Evolutionary conservation across 2,888 invertebrate genomes (phyloP).

Genomic region (Tetrapedia diversipes): DNA sequence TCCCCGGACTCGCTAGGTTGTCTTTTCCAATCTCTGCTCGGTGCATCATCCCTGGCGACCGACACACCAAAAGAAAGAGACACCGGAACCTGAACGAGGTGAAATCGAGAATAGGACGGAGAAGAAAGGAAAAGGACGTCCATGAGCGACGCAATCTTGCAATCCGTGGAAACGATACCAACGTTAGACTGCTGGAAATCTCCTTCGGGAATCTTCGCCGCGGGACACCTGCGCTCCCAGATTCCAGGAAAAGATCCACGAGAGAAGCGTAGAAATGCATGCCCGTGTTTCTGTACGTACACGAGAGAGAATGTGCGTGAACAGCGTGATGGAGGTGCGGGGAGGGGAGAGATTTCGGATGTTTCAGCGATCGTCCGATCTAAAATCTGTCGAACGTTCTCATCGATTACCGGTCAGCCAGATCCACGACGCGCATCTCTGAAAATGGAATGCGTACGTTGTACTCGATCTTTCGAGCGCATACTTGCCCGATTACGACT

Average conservation of each 20-base stretch:
- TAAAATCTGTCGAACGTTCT: slow-evolving; percentile 38
- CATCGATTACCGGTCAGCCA: neutral
- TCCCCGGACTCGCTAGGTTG: slow-evolving; percentile 40
- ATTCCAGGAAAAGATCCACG: slow-evolving; percentile 44
- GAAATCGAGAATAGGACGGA: slow-evolving; percentile 45
- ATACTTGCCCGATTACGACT: slow-evolving; percentile 49
- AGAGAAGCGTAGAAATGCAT: neutral
- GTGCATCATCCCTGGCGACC: slow-evolving; percentile 40
- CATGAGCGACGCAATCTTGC: slow-evolving; percentile 69
- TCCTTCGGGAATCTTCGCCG: slow-evolving; percentile 72
- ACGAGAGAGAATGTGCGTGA: slow-evolving; percentile 11
- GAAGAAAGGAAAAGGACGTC: slow-evolving; percentile 32
- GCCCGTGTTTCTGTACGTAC: neutral
- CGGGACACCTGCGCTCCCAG: slow-evolving; percentile 71
- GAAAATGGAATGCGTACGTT: slow-evolving; percentile 60
- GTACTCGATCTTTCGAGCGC: slow-evolving; percentile 62
- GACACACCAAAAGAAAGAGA: slow-evolving; percentile 36
- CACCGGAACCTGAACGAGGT: slow-evolving; percentile 24
- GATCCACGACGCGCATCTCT: slow-evolving; percentile 26
- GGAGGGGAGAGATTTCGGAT: too few relatives aligned
- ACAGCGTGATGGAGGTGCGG: too few relatives aligned
- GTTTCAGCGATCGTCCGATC: slow-evolving; percentile 25
- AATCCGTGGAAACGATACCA: slow-evolving; percentile 67
- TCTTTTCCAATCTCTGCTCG: slow-evolving; percentile 45
- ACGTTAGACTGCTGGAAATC: slow-evolving; percentile 68